Base-by-base conservation (phyloP, 1,140 invertebrate genomes). In the Euura saliciscinereae region DNA sequence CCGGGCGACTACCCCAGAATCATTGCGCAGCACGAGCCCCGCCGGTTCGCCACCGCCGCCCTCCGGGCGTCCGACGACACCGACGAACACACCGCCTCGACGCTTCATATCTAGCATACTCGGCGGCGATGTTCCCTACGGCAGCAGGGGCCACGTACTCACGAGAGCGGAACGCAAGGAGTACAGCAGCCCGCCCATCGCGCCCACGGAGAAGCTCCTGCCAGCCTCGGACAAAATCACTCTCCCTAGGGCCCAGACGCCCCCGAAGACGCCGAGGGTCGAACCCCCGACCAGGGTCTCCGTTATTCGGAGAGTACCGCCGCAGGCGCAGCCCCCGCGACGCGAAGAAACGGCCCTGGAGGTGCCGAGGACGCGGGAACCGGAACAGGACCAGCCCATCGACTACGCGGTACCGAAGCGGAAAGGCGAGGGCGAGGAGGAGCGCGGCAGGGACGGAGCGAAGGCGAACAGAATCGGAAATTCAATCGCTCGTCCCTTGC, bases 401-500 rank as follows among this genome's bases (percentile, higher is more conserved):
- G 94, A 96, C 80, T 96, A 96, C 83, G 94, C 94, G 77, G 93
- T 96, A 71, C 94, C 94, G 13, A 95, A 94, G 83, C 91, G 92
- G 71, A 89, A 91, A 74, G 90, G 92, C 42, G 91, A 93, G 75
- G 84, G 86, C 10, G 91, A 93, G 80, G 91, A 93, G 70, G 89
- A 90, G 44, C 86, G 90, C 73, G 83, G 89, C 83, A 86, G 91
- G 87, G 86, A 91, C 88, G 75, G 88, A 84, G 86, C 89, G 85
- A 82, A 90, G 88, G 85, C 88, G 82, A 79, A 88, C 85, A 82
- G 90, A 88, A 84, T 85, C 45, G 85, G 85, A 1, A 88, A 85
- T 73, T 87, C 85, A 45, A 86, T 88, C 66, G 83, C 86, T 4
- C 83, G 83, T 71, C 85, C 86, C 10, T 74, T 86, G 13, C 71